Base-by-base conservation (phyloP, 2,888 invertebrate species). In the Melanostoma scalare region DNA sequence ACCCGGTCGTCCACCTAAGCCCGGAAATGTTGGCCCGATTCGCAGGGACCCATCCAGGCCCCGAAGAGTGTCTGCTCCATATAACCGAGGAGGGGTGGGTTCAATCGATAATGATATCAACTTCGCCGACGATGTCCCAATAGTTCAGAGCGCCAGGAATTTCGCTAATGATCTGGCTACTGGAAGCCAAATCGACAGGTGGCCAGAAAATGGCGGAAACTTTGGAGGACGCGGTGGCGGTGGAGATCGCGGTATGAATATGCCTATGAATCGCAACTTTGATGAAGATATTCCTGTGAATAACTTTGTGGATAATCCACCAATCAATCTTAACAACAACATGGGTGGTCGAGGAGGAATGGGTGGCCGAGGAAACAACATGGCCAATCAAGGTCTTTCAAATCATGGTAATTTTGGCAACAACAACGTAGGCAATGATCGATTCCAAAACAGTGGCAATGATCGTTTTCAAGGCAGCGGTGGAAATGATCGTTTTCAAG, bases 61-160 rank as follows among this genome's bases (percentile, higher is more conserved):
- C 1, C 78, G 52, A 6, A 68, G 67, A 9, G 36, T 42, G 9
- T 4, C 42, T 0, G 65, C 42, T 48, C 79, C 79, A 0, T 84
- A 79, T 35, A 85, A 82, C 9, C 85, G 82, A 8, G 56, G 48
- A 0, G 40, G 52, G 9, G 73, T 61, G 10, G 81, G 77, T 20
- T 85, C 74, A 55, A 84, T 80, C 50, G 77, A 84, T 30, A 86
- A 85, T 36, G 82, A 73, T 3, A 85, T 82, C 5, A 86, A 82
- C 30, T 80, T 68, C 58, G 74, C 68, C 44, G 82, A 72, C 55
- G 80, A 56, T 65, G 85, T 48, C 55, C 86, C 31, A 78, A 87
- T 55, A 72, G 86, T 9, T 84, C 87, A 67, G 86, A 87, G 73
- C 72, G 85, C 52, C 55, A 74, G 61, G 4, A 79, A 53, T 38